These are phyloP conservation scores for Pseudopipra pipra DNA, from an alignment of 2,113 vertebrate genomes.

Conservation along the genomic window DNA sequence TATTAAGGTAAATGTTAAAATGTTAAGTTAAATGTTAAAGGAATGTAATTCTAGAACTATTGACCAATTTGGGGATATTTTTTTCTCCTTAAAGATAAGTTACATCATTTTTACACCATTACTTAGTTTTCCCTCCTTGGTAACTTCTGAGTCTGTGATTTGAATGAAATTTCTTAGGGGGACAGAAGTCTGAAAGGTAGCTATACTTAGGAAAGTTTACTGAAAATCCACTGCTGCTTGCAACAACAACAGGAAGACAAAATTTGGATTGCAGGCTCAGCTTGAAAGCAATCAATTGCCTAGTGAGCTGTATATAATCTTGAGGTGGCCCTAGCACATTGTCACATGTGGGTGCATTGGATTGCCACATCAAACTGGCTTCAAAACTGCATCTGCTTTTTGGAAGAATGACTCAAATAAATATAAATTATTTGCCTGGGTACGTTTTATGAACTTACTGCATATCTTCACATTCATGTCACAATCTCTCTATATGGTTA, in stretches of 20 bases:
- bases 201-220: neutral
- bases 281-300: neutral
- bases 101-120: neutral
- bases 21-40: neutral
- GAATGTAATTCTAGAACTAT: neutral
- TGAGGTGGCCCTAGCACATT: neutral
- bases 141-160: neutral
- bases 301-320: neutral
- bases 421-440: neutral
- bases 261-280: neutral
- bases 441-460: neutral
- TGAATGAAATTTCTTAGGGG: neutral
- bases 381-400: neutral
- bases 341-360: neutral
- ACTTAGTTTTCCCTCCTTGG: neutral
- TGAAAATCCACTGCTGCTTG: neutral
- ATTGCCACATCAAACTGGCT: neutral
- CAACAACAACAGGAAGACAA: neutral
- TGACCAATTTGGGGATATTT: neutral
- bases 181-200: neutral
- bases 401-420: neutral
- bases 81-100: neutral
- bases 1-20: neutral
- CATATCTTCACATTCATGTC: neutral
- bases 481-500: neutral